Evolutionary conservation across 2,797 vertebrate genomes (phyloP).

Genomic region (Dicrostonyx torquatus): DNA sequence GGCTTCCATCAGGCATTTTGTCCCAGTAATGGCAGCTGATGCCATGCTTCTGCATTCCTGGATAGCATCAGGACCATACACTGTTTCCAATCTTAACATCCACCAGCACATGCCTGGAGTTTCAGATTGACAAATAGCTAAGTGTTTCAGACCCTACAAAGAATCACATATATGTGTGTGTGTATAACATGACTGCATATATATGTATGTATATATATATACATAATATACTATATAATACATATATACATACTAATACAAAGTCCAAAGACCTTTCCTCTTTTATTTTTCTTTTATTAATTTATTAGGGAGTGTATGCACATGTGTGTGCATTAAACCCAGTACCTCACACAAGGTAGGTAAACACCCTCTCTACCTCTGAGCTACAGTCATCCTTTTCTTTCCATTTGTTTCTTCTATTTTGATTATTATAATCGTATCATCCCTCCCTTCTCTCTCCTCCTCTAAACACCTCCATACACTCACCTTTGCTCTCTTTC

Average conservation of each 20-base stretch:
- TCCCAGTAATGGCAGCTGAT: no score
- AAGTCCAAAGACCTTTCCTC: background rate
- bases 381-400: background rate
- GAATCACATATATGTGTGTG: background rate
- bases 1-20: background rate
- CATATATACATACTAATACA: background rate
- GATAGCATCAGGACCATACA: background rate
- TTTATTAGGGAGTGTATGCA: background rate
- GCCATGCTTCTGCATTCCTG: background rate
- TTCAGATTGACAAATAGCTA: slow-evolving; percentile 1
- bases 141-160: background rate
- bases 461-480: background rate
- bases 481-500: background rate
- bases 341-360: background rate
- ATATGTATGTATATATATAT: background rate
- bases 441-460: background rate
- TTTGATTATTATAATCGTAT: background rate
- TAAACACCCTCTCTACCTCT: background rate
- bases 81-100: background rate
- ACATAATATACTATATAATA: no score
- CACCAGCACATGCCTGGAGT: background rate
- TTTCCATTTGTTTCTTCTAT: background rate
- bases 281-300: background rate
- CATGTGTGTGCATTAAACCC: background rate
- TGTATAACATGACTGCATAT: background rate